These are phyloP conservation scores for Lamprologus ornatipinnis DNA, from an alignment of 2,113 vertebrate genomes.

Conservation along the genomic window DNA sequence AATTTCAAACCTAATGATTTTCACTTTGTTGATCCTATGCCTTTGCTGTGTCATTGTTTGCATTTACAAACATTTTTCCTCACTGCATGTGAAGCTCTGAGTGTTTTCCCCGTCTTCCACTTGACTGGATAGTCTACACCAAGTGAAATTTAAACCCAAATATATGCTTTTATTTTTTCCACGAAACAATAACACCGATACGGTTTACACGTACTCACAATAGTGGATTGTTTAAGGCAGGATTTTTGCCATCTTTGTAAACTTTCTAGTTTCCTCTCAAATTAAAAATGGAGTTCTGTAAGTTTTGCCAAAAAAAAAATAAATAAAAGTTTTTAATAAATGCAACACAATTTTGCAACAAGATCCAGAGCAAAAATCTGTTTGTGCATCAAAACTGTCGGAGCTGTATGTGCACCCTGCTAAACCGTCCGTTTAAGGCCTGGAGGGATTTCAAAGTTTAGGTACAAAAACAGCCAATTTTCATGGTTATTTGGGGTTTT, in stretches of 20 bases:
- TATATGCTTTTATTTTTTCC: background rate
- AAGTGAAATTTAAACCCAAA: background rate
- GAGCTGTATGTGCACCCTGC: background rate
- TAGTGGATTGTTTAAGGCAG: background rate
- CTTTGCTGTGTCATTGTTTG: background rate
- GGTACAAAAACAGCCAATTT: background rate
- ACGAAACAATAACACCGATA: background rate
- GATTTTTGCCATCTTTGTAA: background rate
- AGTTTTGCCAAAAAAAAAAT: background rate
- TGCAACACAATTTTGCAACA: background rate
- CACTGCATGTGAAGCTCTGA: background rate
- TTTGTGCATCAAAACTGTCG: background rate
- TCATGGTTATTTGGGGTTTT: fast-evolving
- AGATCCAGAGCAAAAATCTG: background rate
- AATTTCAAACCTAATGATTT: background rate
- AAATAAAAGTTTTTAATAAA: background rate
- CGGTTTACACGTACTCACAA: background rate
- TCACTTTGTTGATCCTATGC: background rate
- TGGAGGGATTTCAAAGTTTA: background rate
- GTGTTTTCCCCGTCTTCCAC: background rate
- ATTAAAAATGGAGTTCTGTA: background rate
- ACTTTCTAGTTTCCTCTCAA: background rate
- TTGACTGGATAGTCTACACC: background rate
- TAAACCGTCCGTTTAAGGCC: background rate
- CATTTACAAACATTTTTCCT: background rate